Evolutionary conservation across 2,888 invertebrate species (phyloP).

Genomic region (Bellardia pandia): DNA sequence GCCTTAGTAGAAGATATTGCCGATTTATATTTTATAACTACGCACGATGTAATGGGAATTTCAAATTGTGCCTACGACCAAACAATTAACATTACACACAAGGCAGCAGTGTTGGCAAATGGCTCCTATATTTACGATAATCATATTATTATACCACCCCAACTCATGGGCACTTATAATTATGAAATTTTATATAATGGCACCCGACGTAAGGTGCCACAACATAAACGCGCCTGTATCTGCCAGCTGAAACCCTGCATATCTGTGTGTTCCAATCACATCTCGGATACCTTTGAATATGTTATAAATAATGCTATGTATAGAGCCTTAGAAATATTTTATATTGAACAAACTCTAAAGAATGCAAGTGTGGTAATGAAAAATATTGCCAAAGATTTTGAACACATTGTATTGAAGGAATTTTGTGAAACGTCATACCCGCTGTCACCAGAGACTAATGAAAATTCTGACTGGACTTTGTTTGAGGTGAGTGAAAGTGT

Average conservation of each 20-base stretch:
- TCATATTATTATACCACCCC: neutral
- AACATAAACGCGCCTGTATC: neutral
- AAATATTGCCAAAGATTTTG: conserved; percentile 10
- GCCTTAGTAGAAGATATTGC: neutral
- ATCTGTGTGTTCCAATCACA: neutral
- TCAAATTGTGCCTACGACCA: neutral
- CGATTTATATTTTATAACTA: neutral
- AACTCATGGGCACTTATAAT: neutral
- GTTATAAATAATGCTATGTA: neutral
- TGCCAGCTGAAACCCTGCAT: conserved; percentile 4
- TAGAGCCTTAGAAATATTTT: neutral
- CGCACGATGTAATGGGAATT: neutral
- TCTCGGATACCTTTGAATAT: neutral
- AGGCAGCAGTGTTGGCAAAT: neutral
- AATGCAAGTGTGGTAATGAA: neutral
- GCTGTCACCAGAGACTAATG: conserved; percentile 1
- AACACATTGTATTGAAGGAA: neutral
- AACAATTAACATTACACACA: conserved; percentile 2
- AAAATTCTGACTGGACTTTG: neutral
- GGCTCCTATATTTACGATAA: conserved; percentile 10
- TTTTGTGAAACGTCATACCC: neutral
- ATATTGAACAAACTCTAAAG: neutral
- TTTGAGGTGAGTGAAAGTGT: neutral
- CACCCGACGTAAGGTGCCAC: neutral
- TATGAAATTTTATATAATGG: conserved; percentile 19